Evolutionary conservation across 2,797 vertebrate genomes (phyloP), one percentile per base, ranked within the genome.

Genomic region (Crypturellus tataupa): DNA sequence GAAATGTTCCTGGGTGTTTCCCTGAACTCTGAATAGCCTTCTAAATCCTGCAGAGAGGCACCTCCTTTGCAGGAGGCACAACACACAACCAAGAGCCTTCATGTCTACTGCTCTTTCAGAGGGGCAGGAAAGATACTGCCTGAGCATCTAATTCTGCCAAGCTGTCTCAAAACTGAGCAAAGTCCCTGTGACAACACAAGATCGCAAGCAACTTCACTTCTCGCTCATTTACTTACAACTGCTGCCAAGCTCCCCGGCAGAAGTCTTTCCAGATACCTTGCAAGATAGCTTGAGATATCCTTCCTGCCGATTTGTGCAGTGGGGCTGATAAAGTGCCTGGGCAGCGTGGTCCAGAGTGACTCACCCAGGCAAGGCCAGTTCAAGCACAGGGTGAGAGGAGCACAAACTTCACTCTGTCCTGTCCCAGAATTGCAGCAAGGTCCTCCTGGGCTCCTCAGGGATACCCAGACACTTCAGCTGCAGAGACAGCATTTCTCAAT

Each of bases 321-420:
- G 49, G 51, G 33, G n/a, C n/a, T 10, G 27, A 35, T 35, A 9
- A 39, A 53, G 9, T 9, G 68, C 49, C 9, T 19, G 35, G 35
- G 25, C 29, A 27, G 29, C 6, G 6, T 31, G 17, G 53, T 29
- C 53, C 53, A 19, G 53, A 6, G 17, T 56, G 29, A 71, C 6
- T 29, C 49, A 53, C 12, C 19, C 67, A 85, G 47, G 37, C 37
- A 81, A 15, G 9, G 35, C 53, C 2, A 1, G 12, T 49, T 56
- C 51, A 73, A 20, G 70, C 3, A 1, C 0, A 0, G 37, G 8
- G 13, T 64, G 25, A 42, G 67, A 18, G 0, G 2, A 51, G 6
- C 1, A 8, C 5, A 56, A 19, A 10, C 59, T 82, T 25, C 20
- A 7, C 2, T 13, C 19, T n/a, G 7, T 59, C 55, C 72, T 88